Base-by-base conservation (phyloP, 35 echinoderm and acorn worm genomes). In the Amphiura filiformis region DNA sequence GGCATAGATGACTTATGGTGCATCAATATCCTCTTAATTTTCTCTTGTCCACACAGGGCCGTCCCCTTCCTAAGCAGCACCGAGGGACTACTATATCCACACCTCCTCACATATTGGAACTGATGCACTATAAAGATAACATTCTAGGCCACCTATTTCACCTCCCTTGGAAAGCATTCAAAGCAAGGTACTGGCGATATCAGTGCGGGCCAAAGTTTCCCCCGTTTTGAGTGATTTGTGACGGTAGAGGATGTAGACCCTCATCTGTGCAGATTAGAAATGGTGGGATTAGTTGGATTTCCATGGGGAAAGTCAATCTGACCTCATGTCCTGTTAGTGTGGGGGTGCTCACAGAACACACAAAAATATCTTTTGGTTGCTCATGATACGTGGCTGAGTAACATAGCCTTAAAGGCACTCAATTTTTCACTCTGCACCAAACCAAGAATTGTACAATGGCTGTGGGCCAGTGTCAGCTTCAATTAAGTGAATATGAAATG, bases 301-400 rank as follows among this genome's bases (percentile, higher is more conserved):
- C 61, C 61, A 70, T 18, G 15, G 61, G 61, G 61, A 70, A 70
- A 70, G 61, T 23, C 15, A 70, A 70, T 70, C 61, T 70, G 61
- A 70, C 61, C 61, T 70, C 61, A 70, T 70, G 61, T 70, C 61
- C 61, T 70, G 61, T 70, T 11, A 20, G n/a, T n/a, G n/a, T n/a
- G n/a, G n/a, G n/a, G n/a, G n/a, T n/a, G n/a, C n/a, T n/a, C n/a
- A n/a, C n/a, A n/a, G n/a, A n/a, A n/a, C n/a, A n/a, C n/a, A n/a
- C n/a, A n/a, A n/a, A n/a, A n/a, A n/a, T n/a, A n/a, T n/a, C n/a
- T n/a, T n/a, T n/a, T n/a, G n/a, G n/a, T n/a, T n/a, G n/a, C n/a
- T n/a, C n/a, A n/a, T n/a, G n/a, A n/a, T n/a, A n/a, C n/a, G n/a
- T n/a, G n/a, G n/a, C n/a, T n/a, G n/a, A n/a, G n/a, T n/a, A n/a